Conservation (phyloP, 2,888 invertebrate genomes). For the Lampropteryx suffumata region DNA sequence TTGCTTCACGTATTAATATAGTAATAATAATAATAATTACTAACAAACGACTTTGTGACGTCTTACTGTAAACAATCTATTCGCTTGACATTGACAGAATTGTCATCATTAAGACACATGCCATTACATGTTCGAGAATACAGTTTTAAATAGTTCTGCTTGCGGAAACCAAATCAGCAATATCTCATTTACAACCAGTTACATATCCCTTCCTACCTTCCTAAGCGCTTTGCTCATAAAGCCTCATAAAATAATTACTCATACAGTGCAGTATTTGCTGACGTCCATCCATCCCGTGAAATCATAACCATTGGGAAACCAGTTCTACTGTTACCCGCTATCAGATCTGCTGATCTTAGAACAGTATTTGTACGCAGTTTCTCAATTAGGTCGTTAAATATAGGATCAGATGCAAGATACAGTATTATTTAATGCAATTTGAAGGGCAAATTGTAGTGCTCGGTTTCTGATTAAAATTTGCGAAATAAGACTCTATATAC, state of each 20-base stretch:
- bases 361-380: slow-evolving; percentile 2
- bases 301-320: slow-evolving; percentile 20
- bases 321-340: slow-evolving; percentile 14
- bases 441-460: neutral
- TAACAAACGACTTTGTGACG: too few relatives aligned
- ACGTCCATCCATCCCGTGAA: slow-evolving; percentile 12
- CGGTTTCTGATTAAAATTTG: neutral
- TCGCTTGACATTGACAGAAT: too few relatives aligned
- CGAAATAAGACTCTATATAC: too few relatives aligned
- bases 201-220: neutral
- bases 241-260: slow-evolving; percentile 5
- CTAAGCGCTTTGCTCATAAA: neutral
- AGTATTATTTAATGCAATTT: slow-evolving; percentile 7
- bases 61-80: too few relatives aligned
- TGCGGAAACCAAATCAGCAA: neutral
- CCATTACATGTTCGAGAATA: too few relatives aligned
- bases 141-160: too few relatives aligned
- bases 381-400: slow-evolving; percentile 11
- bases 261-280: neutral
- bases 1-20: too few relatives aligned
- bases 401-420: slow-evolving; percentile 1
- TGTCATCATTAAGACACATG: too few relatives aligned
- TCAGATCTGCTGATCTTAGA: slow-evolving; percentile 13
- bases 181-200: neutral
- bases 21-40: too few relatives aligned